Conservation (phyloP, 2,797 vertebrate genomes). For the Ctenopoma multispine region DNA sequence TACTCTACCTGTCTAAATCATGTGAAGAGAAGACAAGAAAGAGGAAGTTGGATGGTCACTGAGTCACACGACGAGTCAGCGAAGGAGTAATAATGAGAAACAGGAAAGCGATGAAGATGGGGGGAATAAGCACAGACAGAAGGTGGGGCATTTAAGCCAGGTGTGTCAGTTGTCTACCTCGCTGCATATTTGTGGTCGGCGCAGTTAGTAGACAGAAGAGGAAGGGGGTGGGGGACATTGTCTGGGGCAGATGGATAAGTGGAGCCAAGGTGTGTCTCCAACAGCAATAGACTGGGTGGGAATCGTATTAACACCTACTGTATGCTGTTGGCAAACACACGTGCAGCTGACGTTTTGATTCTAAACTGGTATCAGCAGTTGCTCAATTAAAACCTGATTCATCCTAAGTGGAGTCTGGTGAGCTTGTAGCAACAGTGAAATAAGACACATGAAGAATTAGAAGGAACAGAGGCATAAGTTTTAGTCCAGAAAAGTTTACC, state of each 20-base stretch:
- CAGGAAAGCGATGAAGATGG: slow-evolving; percentile 5
- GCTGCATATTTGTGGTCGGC: slow-evolving; percentile 77
- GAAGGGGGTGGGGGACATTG: slow-evolving; percentile 29
- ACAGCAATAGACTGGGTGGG: slow-evolving; percentile 55
- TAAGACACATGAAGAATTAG: neutral
- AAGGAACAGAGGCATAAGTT: neutral
- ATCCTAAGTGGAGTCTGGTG: slow-evolving; percentile 10
- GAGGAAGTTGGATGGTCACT: slow-evolving; percentile 20
- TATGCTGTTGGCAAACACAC: slow-evolving; percentile 38
- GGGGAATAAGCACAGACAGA: slow-evolving; percentile 25
- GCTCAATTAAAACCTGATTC: slow-evolving; percentile 36
- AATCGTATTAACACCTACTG: slow-evolving; percentile 36
- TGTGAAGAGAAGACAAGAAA: slow-evolving; percentile 14
- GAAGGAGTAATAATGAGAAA: slow-evolving; percentile 27
- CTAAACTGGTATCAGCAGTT: slow-evolving; percentile 4
- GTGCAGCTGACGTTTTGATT: slow-evolving; percentile 40
- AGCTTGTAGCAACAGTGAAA: slow-evolving; percentile 31
- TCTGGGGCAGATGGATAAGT: slow-evolving; percentile 61
- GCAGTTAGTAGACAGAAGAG: slow-evolving; percentile 51
- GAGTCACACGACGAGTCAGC: slow-evolving; percentile 19
- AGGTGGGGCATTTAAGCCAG: slow-evolving; percentile 69
- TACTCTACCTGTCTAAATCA: slow-evolving; percentile 6
- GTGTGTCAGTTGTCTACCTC: slow-evolving; percentile 77
- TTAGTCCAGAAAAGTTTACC: slow-evolving; percentile 2
- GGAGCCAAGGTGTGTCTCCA: slow-evolving; percentile 71